phyloP scores from a whole-genome alignment of 2,113 vertebrate genomes.

The Podocnemis expansa region DNA sequence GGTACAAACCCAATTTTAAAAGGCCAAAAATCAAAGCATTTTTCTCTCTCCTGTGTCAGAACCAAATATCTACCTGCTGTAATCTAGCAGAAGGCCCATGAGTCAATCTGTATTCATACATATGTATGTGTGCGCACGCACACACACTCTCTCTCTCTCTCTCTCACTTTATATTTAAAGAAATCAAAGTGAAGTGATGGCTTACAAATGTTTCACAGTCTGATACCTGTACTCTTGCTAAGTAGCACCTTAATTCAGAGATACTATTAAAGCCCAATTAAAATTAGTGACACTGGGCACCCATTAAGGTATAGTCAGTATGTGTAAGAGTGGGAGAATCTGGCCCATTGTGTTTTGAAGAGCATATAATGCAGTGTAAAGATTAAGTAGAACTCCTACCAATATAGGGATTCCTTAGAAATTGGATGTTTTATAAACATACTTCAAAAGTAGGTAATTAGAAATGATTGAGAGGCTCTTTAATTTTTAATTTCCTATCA shows the following conservation, averaged over 20 bases:
- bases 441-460: neutral
- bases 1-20: neutral
- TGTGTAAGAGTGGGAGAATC: neutral
- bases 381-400: neutral
- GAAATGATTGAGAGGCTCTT: neutral
- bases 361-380: neutral
- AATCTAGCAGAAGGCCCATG: fast-evolving
- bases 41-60: neutral
- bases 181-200: neutral
- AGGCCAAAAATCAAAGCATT: neutral
- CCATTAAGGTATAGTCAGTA: neutral
- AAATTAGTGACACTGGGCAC: neutral
- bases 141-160: no score
- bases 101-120: neutral
- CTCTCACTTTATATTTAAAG: neutral
- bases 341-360: neutral
- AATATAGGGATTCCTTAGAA: neutral
- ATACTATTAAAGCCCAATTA: neutral
- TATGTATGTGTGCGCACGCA: no score
- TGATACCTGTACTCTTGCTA: neutral
- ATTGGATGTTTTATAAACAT: neutral
- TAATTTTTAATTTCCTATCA: neutral
- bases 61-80: neutral
- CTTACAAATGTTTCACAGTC: neutral
- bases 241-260: neutral